These are phyloP conservation scores for Drosophila tsacasi DNA, from an alignment of 1,140 invertebrate species.

Conservation along the genomic window DNA sequence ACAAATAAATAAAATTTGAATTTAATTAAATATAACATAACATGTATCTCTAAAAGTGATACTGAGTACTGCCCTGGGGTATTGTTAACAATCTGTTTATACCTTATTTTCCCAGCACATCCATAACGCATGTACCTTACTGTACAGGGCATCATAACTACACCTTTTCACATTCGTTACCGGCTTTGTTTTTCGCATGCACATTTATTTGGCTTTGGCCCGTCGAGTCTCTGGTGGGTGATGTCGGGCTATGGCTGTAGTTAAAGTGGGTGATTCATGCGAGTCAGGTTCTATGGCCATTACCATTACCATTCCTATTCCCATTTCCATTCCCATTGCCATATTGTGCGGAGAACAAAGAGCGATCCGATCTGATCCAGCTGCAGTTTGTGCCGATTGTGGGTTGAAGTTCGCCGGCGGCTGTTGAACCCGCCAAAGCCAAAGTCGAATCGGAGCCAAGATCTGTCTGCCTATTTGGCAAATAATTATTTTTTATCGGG, in stretches of 20 bases:
- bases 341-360: conserved; percentile 26
- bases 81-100: background rate
- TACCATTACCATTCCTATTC: background rate
- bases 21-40: no score
- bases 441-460: conserved; percentile 14
- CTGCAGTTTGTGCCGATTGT: conserved; percentile 42
- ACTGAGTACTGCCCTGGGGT: background rate
- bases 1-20: background rate
- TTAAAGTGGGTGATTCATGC: conserved; percentile 43
- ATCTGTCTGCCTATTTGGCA: conserved; percentile 38
- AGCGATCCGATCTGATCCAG: conserved; percentile 34
- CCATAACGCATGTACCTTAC: background rate
- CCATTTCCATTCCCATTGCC: conserved; percentile 8
- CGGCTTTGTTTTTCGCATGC: conserved; percentile 38
- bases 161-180: conserved; percentile 24
- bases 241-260: conserved; percentile 7
- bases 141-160: conserved; percentile 16
- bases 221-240: conserved; percentile 27
- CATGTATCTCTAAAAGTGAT: background rate
- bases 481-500: conserved; percentile 22
- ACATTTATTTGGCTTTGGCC: conserved; percentile 43
- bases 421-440: conserved; percentile 49
- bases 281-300: conserved; percentile 34
- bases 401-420: conserved; percentile 64
- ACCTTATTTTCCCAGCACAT: background rate